phyloP scores from a whole-genome alignment of 2,797 vertebrate genomes.

The Smutsia temminckii region DNA sequence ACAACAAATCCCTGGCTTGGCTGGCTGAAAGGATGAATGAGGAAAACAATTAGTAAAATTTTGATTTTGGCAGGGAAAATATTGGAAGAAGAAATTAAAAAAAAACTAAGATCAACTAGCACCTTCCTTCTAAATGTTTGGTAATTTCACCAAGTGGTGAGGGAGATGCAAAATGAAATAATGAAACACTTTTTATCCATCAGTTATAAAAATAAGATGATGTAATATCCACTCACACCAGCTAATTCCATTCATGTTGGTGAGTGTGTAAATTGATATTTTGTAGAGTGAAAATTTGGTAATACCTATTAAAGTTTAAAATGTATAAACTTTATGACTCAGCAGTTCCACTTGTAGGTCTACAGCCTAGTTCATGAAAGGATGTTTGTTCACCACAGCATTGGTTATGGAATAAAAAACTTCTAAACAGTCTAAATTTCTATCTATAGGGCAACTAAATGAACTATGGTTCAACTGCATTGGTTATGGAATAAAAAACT shows the following conservation, averaged over 20 bases:
- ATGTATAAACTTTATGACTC: constrained; percentile 18
- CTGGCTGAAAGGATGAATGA: constrained; percentile 90
- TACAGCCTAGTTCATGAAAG: not conserved
- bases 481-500: too few relatives aligned
- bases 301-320: constrained; percentile 21
- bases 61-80: not conserved
- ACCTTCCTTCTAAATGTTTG: not conserved
- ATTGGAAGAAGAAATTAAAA: not conserved
- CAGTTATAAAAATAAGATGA: not conserved
- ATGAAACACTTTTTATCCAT: not conserved
- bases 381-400: not conserved
- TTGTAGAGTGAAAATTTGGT: constrained; percentile 40
- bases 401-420: not conserved
- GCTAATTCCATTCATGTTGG: constrained; percentile 41
- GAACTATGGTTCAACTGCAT: not conserved
- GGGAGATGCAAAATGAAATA: not conserved
- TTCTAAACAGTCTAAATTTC: not conserved
- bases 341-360: not conserved
- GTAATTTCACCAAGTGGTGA: not conserved
- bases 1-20: constrained; percentile 98
- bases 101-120: not conserved
- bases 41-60: constrained; percentile 41
- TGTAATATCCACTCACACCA: not conserved
- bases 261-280: not conserved
- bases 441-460: not conserved